Conservation (phyloP, 2,888 invertebrate genomes). For the Lamellibrachia columna region DNA sequence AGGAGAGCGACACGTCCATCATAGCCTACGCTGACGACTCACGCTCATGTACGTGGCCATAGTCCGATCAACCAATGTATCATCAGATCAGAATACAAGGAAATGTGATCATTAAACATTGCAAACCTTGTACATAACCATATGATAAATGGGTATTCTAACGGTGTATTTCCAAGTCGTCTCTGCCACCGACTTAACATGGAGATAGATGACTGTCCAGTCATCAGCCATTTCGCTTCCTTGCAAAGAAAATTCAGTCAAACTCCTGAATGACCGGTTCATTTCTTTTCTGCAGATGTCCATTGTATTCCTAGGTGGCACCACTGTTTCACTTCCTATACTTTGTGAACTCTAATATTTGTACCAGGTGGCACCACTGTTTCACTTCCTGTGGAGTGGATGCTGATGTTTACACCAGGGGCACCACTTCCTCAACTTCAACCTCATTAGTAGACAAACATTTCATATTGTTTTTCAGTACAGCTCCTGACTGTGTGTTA, state of each 20-base stretch:
- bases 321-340: neutral
- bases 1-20: constrained; percentile 44
- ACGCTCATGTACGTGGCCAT: neutral
- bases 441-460: neutral
- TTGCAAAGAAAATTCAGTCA: neutral
- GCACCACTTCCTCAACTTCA: neutral
- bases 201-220: neutral
- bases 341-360: no score
- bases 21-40: constrained; percentile 35
- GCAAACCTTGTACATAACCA: no score
- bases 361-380: neutral
- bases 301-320: neutral
- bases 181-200: neutral
- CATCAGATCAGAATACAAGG: neutral
- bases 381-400: neutral
- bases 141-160: no score
- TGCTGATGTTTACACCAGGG: neutral
- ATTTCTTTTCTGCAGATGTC: neutral
- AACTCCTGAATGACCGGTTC: neutral
- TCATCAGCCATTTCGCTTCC: neutral
- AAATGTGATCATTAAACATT: no score
- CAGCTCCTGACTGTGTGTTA: neutral
- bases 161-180: no score
- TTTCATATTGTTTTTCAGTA: neutral
- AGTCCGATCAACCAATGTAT: neutral